These are phyloP conservation scores for Temnothorax curvispinosus DNA, from an alignment of 1,140 invertebrate species.

Conservation along the genomic window DNA sequence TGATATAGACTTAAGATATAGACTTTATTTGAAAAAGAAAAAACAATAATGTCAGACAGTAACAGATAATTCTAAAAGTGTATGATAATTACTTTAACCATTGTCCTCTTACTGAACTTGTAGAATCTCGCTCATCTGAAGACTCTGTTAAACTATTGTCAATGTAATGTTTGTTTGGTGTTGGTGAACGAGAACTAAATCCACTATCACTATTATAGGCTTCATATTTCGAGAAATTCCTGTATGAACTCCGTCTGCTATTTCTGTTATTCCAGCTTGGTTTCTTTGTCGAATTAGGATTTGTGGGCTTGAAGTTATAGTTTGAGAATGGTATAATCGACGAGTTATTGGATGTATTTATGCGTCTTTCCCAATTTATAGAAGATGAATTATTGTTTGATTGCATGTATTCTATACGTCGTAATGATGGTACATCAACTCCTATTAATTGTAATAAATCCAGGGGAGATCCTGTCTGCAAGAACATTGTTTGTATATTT, in stretches of 20 bases:
- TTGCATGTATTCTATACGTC: slow-evolving; percentile 75
- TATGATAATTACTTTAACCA: slow-evolving; percentile 76
- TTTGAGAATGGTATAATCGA: slow-evolving; percentile 73
- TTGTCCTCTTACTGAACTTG: slow-evolving; percentile 78
- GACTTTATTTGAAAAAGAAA: neutral
- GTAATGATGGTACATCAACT: slow-evolving; percentile 78
- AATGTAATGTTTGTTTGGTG: slow-evolving; percentile 80
- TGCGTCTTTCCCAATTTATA: slow-evolving; percentile 76
- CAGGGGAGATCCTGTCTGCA: slow-evolving; percentile 77
- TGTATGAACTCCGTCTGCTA: slow-evolving; percentile 74
- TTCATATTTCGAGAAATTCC: slow-evolving; percentile 77
- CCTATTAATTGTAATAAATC: slow-evolving; percentile 81
- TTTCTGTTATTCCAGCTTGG: slow-evolving; percentile 80
- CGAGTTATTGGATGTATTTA: slow-evolving; percentile 68
- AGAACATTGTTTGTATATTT: slow-evolving; percentile 63
- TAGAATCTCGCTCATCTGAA: slow-evolving; percentile 83
- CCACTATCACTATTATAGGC: slow-evolving; percentile 81
- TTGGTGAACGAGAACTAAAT: slow-evolving; percentile 82
- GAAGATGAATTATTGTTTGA: slow-evolving; percentile 63
- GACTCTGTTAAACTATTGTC: slow-evolving; percentile 82
- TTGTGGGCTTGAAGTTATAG: slow-evolving; percentile 75
- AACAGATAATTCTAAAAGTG: neutral
- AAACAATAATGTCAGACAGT: neutral
- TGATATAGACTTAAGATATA: neutral
- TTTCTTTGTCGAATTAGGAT: slow-evolving; percentile 78